Base-by-base conservation (phyloP, 2,888 invertebrate genomes). In the Nebria salina region DNA sequence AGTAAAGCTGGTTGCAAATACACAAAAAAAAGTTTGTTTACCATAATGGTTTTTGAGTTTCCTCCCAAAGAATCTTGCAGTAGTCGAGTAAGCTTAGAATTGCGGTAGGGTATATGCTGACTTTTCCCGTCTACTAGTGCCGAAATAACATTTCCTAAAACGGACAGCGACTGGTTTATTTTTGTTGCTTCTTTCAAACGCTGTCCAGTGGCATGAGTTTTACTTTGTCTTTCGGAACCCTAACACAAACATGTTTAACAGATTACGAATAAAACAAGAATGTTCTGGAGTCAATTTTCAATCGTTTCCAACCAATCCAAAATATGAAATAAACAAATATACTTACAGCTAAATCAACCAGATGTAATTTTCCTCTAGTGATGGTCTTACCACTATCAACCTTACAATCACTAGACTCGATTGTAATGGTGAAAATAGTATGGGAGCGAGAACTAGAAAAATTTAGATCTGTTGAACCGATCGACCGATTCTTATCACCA, bases 1-100 rank as follows among this genome's bases (percentile, higher is more conserved):
- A 34, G 34, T 34, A 34, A 2, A 4, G 34, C 5, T 34, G 34
- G 34, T 34, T 34, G 34, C 5, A 34, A 7, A 77, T 82, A 26
- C 13, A 11, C 70, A 82, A 42, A 72, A 75, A 64, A 72, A 82
- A 70, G n/a, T 6, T 25, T 68, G 83, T 89, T 88, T 87, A 95
- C 95, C 98, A 97, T 97, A 20, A 97, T 94, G 26, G 97, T 97
- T 90, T 97, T 97, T 0, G 97, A 96, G 90, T 98, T 98, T 0
- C 98, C 98, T 1, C 98, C 98, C 0, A 99, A 90, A 0, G 99
- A 99, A 89, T 99, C 99, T 90, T 99, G 98, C 82, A 99, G 90
- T 64, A 98, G 89, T 11, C 98, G 89, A 0, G 99, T 99, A 54
- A 99, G 90, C 89, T 99, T 99, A 0, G 98, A 98, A 91, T 99